These are phyloP conservation scores for Elymnias hypermnestra DNA, from an alignment of 1,140 invertebrate genomes.

Conservation along the genomic window DNA sequence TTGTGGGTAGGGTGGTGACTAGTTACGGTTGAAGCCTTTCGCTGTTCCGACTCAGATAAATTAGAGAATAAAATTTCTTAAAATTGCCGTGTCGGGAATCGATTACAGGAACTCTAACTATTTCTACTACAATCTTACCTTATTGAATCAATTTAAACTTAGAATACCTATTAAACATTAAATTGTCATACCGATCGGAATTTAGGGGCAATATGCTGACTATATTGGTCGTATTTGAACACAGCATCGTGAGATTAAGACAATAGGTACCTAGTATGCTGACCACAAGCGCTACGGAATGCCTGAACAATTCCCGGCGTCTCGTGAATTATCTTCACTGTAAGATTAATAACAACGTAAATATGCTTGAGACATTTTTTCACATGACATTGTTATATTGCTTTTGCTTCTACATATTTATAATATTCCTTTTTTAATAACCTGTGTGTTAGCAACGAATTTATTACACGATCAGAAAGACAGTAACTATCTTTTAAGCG, in stretches of 20 bases:
- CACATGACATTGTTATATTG: neutral
- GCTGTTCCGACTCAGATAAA: no score
- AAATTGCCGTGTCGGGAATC: no score
- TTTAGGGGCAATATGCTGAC: neutral
- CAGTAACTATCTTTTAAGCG: no score
- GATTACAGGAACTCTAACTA: no score
- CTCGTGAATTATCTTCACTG: conserved; percentile 6
- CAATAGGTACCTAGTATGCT: conserved; percentile 5
- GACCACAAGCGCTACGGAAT: conserved; percentile 14
- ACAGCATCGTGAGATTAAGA: conserved; percentile 4
- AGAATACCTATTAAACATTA: no score
- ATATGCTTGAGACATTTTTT: neutral
- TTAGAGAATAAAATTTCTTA: no score
- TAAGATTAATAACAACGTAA: conserved; percentile 3
- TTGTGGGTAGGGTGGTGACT: no score
- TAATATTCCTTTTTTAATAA: neutral
- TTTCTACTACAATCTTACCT: no score
- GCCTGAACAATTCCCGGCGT: conserved; percentile 5
- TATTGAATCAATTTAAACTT: no score
- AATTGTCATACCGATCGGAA: neutral
- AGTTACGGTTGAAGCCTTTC: no score
- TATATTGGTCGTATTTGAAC: conserved; percentile 5
- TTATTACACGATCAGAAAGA: no score
- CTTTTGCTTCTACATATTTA: neutral
- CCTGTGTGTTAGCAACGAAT: no score